Base-by-base conservation (phyloP, 2,113 vertebrate genomes). In the Mobula birostris region DNA sequence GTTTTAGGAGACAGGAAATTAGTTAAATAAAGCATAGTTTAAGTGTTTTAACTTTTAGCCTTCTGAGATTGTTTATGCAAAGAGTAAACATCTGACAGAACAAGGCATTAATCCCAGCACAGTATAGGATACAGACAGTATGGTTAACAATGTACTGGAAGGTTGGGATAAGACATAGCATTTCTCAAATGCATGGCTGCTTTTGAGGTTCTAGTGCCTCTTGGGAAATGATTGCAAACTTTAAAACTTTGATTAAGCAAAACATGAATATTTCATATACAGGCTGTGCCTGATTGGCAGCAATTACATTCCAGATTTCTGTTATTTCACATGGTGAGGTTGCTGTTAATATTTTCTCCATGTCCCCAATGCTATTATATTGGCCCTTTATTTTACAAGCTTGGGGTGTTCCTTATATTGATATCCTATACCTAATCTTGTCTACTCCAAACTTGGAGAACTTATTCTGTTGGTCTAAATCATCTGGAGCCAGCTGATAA, bases 231-330 rank as follows among this genome's bases (percentile, higher is more conserved):
- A 61, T 11, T 87, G 83, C 14, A 56, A 87, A 87, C 83, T 87
- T 63, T 63, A 87, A 87, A 61, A 63, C 48, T 61, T 56, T 87
- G 83, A 58, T 87, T 61, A 87, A 87, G 56, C 83, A 87, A 87
- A 87, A 12, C 83, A 87, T 87, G 83, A 87, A 87, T 87, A 87
- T 87, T 87, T 87, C 56, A 87, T 85, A 61, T 24, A 3, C 17
- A 80, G 83, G 83, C 56, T 29, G 3, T 87, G 83, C 83, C 58
- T 87, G 83, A 87, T 61, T 87, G 83, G 83, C 83, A 87, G 83
- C 61, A 58, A 87, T 87, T 87, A 61, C 56, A 24, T 61, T 56
- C 56, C 56, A 87, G 14, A 87, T 61, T 87, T 87, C 27, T 87
- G 56, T 17, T 87, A 87, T 87, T 61, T 87, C 56, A 63, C 56